phyloP scores from a whole-genome alignment of 2,888 invertebrate genomes.

The Cactoblastis cactorum region DNA sequence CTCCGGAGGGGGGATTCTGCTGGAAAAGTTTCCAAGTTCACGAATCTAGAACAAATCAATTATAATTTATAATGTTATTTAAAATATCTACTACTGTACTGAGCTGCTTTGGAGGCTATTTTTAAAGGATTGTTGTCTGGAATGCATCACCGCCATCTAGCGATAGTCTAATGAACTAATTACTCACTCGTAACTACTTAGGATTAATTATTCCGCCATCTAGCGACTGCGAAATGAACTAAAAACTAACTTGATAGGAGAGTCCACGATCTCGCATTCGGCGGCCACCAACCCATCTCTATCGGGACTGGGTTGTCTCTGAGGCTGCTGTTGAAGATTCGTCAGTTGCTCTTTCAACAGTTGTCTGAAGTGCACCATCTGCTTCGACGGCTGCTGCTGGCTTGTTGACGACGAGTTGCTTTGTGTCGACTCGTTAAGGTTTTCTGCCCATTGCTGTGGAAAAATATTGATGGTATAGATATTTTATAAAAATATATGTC shows the following conservation, averaged over 20 bases:
- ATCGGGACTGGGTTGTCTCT: conserved; percentile 36
- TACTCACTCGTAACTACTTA: too few relatives aligned
- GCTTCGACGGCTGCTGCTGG: conserved; percentile 64
- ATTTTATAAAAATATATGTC: too few relatives aligned
- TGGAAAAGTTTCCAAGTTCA: conserved; percentile 57
- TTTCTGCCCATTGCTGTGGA: conserved; percentile 40
- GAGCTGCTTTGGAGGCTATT: too few relatives aligned
- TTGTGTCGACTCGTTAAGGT: conserved; percentile 59
- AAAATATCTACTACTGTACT: too few relatives aligned
- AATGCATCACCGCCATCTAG: too few relatives aligned
- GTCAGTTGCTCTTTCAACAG: conserved; percentile 55
- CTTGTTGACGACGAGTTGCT: conserved; percentile 61
- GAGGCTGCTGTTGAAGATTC: conserved; percentile 36
- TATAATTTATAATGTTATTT: neutral
- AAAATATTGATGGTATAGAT: neutral
- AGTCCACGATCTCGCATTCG: conserved; percentile 59
- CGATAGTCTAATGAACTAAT: too few relatives aligned
- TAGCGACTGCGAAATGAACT: too few relatives aligned
- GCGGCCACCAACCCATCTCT: conserved; percentile 48
- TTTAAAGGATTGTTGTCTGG: too few relatives aligned
- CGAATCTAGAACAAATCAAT: conserved; percentile 50
- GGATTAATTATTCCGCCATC: too few relatives aligned
- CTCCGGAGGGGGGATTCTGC: conserved; percentile 53
- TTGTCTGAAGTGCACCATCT: conserved; percentile 59
- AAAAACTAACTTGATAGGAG: conserved; percentile 70